Conservation (phyloP, 2,888 invertebrate species). For the Philonicus albiceps region DNA sequence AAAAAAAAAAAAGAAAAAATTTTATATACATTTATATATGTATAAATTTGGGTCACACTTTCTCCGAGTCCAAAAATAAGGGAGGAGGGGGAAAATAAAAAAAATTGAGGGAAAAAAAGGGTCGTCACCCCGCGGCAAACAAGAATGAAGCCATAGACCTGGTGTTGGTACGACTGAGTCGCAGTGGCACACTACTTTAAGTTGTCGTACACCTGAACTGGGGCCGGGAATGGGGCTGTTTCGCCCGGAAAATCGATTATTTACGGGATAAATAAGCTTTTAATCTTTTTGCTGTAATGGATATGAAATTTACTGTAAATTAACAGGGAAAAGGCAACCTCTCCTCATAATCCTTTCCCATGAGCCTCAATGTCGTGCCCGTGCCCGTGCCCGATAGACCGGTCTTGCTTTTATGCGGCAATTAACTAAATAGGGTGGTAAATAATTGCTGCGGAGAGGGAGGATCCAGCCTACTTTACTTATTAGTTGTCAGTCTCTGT, state of each 20-base stretch:
- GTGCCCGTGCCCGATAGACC: background rate
- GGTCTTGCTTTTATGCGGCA: background rate
- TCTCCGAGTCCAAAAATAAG: background rate
- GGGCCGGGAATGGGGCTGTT: background rate
- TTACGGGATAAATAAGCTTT: slow-evolving; percentile 5
- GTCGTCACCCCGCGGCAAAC: background rate
- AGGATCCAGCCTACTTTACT: background rate
- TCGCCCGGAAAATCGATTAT: slow-evolving; percentile 1
- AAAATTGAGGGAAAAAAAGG: background rate
- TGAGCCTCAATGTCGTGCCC: background rate
- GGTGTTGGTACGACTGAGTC: background rate
- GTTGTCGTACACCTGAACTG: background rate
- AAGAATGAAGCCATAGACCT: background rate
- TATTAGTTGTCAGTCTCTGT: background rate
- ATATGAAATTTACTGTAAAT: slow-evolving; percentile 18
- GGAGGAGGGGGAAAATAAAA: no score
- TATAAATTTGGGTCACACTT: slow-evolving; percentile 29
- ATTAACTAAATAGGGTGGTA: slow-evolving; percentile 8
- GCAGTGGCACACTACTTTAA: background rate
- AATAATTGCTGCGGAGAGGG: background rate
- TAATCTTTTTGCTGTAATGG: slow-evolving; percentile 8
- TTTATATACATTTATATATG: no score
- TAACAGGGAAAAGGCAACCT: background rate
- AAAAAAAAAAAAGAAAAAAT: background rate
- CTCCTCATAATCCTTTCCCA: background rate